Percentiles rank a stretch among this genome's conserved stretches.
Evolutionary conservation across 2,797 vertebrate species (phyloP).

Genomic region (Ctenosaura bakeri): DNA sequence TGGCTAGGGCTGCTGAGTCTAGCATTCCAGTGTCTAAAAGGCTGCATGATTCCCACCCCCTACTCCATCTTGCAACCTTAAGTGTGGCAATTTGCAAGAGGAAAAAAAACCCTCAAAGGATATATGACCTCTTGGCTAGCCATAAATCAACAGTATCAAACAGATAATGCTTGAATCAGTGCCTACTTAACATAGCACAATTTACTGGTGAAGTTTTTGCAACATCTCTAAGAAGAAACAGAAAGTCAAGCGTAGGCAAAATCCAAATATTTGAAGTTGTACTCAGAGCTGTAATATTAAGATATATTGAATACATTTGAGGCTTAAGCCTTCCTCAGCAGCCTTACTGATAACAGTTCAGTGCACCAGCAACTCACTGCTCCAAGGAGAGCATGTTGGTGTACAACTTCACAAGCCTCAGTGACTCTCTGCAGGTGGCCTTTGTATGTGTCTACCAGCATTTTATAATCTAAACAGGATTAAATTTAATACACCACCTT

Average conservation of each 20-base stretch:
- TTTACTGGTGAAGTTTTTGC: background rate
- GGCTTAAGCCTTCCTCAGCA: background rate
- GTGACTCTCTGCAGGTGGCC: background rate
- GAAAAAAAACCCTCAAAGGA: background rate
- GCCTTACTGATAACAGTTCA: background rate
- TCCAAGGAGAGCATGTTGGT: background rate
- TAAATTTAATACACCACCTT: background rate
- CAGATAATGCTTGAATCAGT: background rate
- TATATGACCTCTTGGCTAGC: background rate
- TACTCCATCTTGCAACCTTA: background rate
- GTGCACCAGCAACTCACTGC: background rate
- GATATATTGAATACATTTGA: background rate
- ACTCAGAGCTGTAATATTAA: background rate
- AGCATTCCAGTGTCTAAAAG: too few species aligned
- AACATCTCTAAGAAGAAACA: background rate
- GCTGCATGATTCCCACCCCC: background rate
- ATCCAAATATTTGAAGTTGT: background rate
- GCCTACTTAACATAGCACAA: background rate
- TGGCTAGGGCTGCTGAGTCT: too few species aligned
- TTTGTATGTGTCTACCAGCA: background rate
- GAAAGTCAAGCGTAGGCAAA: background rate
- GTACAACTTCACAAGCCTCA: background rate
- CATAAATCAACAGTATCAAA: background rate
- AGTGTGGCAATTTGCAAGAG: background rate
- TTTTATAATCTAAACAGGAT: background rate